phyloP scores from a whole-genome alignment of 2,797 vertebrate genomes.

The Phoeniculus purpureus region DNA sequence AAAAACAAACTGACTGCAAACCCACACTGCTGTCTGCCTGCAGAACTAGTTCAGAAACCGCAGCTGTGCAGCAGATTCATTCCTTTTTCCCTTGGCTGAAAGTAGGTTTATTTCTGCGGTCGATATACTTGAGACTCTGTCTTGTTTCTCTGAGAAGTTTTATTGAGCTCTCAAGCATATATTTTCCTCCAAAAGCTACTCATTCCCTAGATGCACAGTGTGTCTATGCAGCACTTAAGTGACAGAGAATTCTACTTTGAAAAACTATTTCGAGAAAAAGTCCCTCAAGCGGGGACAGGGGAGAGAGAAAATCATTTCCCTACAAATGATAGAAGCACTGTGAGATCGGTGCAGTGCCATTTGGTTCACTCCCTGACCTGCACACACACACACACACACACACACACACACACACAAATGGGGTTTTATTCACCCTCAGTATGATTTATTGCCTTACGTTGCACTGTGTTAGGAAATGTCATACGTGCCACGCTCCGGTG shows the following conservation, averaged over 20 bases:
- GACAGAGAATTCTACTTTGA: background rate
- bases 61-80: background rate
- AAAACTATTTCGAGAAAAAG: background rate
- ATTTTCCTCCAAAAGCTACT: conserved; percentile 10
- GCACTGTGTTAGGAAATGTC: conserved; percentile 48
- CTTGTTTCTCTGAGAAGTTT: conserved; percentile 12
- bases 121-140: background rate
- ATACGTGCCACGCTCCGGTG: conserved; percentile 32
- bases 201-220: background rate
- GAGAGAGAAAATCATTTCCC: background rate
- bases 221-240: background rate
- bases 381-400: too few relatives aligned
- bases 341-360: background rate
- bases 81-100: conserved; percentile 36
- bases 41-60: background rate
- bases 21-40: background rate
- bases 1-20: background rate
- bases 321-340: background rate
- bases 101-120: background rate
- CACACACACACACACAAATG: background rate
- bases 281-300: background rate
- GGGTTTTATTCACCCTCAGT: conserved; percentile 25
- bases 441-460: conserved; percentile 61
- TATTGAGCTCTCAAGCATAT: background rate
- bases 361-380: background rate